phyloP scores from a whole-genome alignment of 2,113 vertebrate genomes.

The Hypomesus transpacificus region DNA sequence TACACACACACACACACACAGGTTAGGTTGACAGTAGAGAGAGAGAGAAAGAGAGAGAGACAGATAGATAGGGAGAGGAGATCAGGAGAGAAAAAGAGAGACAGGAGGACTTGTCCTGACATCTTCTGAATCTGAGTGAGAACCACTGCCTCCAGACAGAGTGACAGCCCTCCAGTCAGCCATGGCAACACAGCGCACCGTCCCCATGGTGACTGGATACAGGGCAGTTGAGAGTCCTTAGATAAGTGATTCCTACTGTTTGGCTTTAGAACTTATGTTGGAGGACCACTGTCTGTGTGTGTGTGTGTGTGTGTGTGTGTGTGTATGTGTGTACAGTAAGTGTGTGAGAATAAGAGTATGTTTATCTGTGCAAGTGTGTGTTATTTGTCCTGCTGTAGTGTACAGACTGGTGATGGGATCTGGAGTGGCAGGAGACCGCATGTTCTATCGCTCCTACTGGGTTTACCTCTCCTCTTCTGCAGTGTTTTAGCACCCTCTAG shows the following conservation, averaged over 20 bases:
- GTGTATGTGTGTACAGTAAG: neutral
- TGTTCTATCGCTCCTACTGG: neutral
- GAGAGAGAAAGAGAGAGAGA: neutral
- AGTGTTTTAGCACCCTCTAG: conserved; percentile 2
- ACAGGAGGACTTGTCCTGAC: neutral
- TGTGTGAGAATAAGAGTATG: neutral
- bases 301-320: neutral
- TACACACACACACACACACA: neutral
- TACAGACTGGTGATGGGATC: too few relatives aligned
- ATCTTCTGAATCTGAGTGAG: neutral
- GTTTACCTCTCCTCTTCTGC: too few relatives aligned
- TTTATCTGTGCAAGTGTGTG: neutral
- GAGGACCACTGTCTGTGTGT: neutral
- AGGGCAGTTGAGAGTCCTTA: too few relatives aligned
- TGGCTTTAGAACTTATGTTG: neutral
- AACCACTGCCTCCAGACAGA: neutral
- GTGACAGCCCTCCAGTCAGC: too few relatives aligned
- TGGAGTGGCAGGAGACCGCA: neutral
- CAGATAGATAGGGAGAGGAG: neutral
- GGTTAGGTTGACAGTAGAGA: neutral
- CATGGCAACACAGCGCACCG: too few relatives aligned
- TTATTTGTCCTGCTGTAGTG: too few relatives aligned
- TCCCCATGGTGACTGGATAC: too few relatives aligned
- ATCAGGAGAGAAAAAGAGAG: neutral
- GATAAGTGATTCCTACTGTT: too few relatives aligned